Conservation (phyloP, 1,140 invertebrate genomes). For the Drosophila seguyi region DNA sequence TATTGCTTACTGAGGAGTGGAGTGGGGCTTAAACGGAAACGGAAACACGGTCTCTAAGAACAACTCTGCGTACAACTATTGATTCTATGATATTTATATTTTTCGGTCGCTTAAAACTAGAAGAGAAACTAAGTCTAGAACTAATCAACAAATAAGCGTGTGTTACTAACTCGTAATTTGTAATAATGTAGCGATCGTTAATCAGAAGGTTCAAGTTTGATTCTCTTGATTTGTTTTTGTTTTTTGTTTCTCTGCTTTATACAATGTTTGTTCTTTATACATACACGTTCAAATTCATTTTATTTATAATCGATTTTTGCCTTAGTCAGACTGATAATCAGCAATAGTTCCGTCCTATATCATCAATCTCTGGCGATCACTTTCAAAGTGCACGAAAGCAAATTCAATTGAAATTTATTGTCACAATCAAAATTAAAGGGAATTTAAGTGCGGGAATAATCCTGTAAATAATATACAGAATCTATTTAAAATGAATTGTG, state of each 20-base stretch:
- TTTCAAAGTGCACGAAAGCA: conserved; percentile 40
- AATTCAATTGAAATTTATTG: conserved; percentile 55
- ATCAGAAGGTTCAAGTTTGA: conserved; percentile 69
- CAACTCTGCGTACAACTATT: conserved; percentile 38
- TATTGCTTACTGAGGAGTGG: conserved; percentile 37
- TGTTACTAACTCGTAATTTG: conserved; percentile 81
- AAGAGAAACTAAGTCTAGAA: conserved; percentile 79
- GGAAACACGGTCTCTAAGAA: conserved; percentile 41
- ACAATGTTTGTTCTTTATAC: conserved; percentile 58
- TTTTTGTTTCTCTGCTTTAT: conserved; percentile 42
- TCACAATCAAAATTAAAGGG: conserved; percentile 45
- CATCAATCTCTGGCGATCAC: conserved; percentile 24
- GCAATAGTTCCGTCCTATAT: conserved; percentile 50
- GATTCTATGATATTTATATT: conserved; percentile 59
- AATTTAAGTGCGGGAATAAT: conserved; percentile 6
- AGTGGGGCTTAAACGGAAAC: conserved; percentile 24
- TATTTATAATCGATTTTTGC: conserved; percentile 46
- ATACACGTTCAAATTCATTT: conserved; percentile 32
- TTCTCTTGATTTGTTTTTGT: conserved; percentile 16
- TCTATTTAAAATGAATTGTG: too few species aligned
- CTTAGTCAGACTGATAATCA: conserved; percentile 68
- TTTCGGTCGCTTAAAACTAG: conserved; percentile 72
- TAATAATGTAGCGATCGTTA: conserved; percentile 76
- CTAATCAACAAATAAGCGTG: conserved; percentile 85
- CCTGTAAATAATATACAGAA: not conserved